phyloP scores from a whole-genome alignment of 2,888 invertebrate species.

The Carpatolechia fugitivella region DNA sequence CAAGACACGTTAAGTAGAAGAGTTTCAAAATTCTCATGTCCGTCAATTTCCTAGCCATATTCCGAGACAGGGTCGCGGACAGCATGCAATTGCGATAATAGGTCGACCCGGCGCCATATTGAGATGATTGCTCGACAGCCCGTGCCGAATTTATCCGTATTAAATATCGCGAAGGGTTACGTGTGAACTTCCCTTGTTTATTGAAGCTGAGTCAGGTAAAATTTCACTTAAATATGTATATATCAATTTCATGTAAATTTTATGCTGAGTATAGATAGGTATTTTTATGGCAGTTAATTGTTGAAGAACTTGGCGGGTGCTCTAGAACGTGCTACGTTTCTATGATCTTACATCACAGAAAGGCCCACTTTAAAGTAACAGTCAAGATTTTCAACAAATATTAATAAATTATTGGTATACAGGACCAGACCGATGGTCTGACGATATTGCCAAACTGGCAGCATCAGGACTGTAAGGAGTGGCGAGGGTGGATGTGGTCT shows the following conservation, averaged over 20 bases:
- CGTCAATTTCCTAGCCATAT: constrained; percentile 33
- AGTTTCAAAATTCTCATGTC: no score
- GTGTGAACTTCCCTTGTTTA: constrained; percentile 60
- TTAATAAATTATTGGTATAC: no score
- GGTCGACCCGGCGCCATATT: constrained; percentile 70
- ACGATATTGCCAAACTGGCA: no score
- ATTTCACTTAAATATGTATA: background rate
- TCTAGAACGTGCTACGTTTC: background rate
- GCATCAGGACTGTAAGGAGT: no score
- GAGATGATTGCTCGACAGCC: constrained; percentile 68
- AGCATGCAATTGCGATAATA: constrained; percentile 64
- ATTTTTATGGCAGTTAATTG: no score
- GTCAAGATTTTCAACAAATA: no score
- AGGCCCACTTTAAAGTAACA: no score
- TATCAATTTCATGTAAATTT: no score
- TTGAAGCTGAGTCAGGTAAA: constrained; percentile 19
- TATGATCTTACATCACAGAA: background rate
- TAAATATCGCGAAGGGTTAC: constrained; percentile 68
- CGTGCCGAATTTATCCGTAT: constrained; percentile 71
- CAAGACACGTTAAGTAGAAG: no score
- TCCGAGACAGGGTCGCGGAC: constrained; percentile 55
- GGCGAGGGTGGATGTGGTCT: no score
- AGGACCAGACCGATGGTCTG: no score
- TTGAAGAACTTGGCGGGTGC: background rate
- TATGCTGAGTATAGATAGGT: no score